Conservation (phyloP, 92 coral and sea anemone genomes). For the Parazoanthus atlanticus region DNA sequence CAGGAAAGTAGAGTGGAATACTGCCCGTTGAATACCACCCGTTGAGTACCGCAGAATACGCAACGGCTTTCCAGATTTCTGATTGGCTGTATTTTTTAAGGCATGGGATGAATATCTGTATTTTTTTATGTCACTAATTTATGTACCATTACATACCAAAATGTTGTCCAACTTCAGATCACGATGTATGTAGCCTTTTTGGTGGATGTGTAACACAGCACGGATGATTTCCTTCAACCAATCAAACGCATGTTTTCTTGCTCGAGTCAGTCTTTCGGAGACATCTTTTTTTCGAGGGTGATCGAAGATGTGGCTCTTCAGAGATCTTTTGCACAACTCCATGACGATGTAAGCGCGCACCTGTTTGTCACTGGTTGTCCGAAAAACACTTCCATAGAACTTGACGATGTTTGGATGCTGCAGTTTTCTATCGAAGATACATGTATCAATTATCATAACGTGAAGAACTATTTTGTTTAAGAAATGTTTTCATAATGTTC, state of each 20-base stretch:
- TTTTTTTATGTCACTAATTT: no score
- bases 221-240: not conserved
- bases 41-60: no score
- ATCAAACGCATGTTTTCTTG: not conserved
- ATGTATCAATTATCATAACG: not conserved
- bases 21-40: no score
- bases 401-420: not conserved
- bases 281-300: not conserved
- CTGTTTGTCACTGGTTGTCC: not conserved
- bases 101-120: no score
- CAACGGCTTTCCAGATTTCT: no score
- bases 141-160: slow-evolving; percentile 7
- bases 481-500: not conserved
- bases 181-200: not conserved
- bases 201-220: not conserved
- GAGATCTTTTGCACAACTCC: not conserved
- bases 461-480: not conserved
- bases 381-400: not conserved
- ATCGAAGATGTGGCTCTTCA: not conserved
- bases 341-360: not conserved
- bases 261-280: not conserved
- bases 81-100: no score
- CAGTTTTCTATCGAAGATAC: not conserved
- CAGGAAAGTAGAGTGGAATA: no score
- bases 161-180: slow-evolving; percentile 16